A percentile compares a stretch with the other conserved stretches of the same genome.
Conservation (phyloP, 2,113 vertebrate genomes). For the Anguilla rostrata region DNA sequence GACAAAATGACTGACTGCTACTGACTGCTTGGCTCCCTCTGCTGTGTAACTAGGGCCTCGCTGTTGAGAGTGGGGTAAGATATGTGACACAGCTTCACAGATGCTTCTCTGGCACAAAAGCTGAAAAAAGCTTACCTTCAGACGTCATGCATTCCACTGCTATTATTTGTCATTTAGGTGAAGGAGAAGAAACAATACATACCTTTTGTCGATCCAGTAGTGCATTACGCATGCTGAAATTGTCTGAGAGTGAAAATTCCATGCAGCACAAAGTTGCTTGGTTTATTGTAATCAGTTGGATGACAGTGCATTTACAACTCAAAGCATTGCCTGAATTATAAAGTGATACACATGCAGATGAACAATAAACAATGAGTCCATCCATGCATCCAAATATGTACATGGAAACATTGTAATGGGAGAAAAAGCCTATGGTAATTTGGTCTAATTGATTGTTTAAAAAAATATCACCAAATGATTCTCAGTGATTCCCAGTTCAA, state of each 20-base stretch:
- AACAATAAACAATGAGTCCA: neutral
- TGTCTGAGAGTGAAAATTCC: neutral
- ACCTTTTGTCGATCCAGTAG: neutral
- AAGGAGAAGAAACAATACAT: neutral
- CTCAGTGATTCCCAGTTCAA: neutral
- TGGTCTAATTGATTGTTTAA: neutral
- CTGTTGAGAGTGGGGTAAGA: neutral
- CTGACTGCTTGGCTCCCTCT: neutral
- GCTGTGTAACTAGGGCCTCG: neutral
- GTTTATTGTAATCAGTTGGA: neutral
- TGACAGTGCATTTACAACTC: neutral
- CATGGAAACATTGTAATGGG: neutral
- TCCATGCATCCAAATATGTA: neutral
- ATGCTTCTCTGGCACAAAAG: neutral
- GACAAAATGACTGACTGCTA: neutral
- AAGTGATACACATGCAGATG: neutral
- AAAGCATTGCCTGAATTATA: neutral
- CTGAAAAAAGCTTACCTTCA: neutral
- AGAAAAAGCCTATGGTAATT: neutral
- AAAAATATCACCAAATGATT: neutral
- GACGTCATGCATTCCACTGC: neutral
- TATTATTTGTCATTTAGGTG: neutral
- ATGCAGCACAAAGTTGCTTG: neutral
- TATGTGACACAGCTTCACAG: neutral
- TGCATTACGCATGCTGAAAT: neutral